Conservation (phyloP, 2,888 invertebrate species). For the Muschampia plurimacula region DNA sequence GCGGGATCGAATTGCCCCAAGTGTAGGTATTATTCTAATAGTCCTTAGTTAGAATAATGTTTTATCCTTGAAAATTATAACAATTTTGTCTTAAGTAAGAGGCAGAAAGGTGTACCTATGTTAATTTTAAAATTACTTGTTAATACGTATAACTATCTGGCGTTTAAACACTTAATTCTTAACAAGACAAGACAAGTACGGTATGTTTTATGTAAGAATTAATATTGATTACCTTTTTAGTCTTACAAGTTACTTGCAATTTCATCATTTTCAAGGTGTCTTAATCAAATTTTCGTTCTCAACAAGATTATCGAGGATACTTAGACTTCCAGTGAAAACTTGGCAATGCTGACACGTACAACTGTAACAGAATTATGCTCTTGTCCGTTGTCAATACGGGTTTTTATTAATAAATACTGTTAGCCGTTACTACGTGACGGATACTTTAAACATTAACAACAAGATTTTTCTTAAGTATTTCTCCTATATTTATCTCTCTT, state of each 20-base stretch:
- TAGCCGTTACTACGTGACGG: constrained; percentile 22
- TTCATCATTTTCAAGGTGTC: constrained; percentile 9
- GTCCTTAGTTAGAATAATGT: background rate
- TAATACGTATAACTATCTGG: background rate
- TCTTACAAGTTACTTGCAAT: background rate
- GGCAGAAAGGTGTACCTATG: background rate
- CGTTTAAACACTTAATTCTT: background rate
- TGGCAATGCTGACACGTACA: constrained; percentile 31
- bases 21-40: constrained; percentile 6
- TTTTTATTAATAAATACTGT: constrained; percentile 22
- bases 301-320: constrained; percentile 21
- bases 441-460: constrained; percentile 10
- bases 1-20: background rate
- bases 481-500: background rate
- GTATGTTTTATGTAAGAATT: background rate
- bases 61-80: constrained; percentile 5
- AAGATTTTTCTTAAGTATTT: background rate
- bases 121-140: background rate
- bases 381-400: constrained; percentile 24
- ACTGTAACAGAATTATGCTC: constrained; percentile 32
- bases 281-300: constrained; percentile 24
- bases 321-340: constrained; percentile 20
- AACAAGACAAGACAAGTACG: background rate
- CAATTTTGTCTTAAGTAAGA: background rate
- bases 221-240: background rate